These are phyloP conservation scores for Melanerpes aurifrons DNA, from an alignment of 2,113 vertebrate species.

Conservation along the genomic window DNA sequence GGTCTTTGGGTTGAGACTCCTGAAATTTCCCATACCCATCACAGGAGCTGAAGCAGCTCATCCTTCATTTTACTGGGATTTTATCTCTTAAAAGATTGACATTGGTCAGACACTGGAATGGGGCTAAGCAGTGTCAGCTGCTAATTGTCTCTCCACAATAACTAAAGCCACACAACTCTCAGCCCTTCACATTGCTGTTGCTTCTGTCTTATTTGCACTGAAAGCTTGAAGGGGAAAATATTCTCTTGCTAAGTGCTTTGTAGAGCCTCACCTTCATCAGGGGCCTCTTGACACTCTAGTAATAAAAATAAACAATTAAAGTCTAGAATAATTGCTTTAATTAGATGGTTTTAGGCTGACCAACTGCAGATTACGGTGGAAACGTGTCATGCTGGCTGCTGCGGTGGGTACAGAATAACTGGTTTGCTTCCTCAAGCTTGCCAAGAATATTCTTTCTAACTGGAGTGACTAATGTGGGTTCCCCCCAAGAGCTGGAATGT, in stretches of 20 bases:
- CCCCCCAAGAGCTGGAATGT: not conserved
- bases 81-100: not conserved
- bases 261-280: not conserved
- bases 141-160: not conserved
- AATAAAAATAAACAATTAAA: slow-evolving; percentile 47
- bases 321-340: slow-evolving; percentile 28
- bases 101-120: not conserved
- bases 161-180: not conserved
- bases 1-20: not conserved
- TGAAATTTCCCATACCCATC: not conserved
- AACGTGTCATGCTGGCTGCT: not conserved
- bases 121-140: not conserved
- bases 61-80: not conserved
- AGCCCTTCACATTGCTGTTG: not conserved
- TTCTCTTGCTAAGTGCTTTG: not conserved
- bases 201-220: not conserved
- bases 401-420: not conserved
- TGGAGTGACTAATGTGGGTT: not conserved
- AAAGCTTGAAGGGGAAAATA: not conserved
- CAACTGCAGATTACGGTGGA: not conserved
- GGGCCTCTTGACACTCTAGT: not conserved
- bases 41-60: not conserved
- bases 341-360: slow-evolving; percentile 34
- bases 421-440: not conserved
- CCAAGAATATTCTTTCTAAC: not conserved